Evolutionary conservation across 2,797 vertebrate species (phyloP), one percentile per base, ranked within the genome.

Genomic region (Melopsittacus undulatus): DNA sequence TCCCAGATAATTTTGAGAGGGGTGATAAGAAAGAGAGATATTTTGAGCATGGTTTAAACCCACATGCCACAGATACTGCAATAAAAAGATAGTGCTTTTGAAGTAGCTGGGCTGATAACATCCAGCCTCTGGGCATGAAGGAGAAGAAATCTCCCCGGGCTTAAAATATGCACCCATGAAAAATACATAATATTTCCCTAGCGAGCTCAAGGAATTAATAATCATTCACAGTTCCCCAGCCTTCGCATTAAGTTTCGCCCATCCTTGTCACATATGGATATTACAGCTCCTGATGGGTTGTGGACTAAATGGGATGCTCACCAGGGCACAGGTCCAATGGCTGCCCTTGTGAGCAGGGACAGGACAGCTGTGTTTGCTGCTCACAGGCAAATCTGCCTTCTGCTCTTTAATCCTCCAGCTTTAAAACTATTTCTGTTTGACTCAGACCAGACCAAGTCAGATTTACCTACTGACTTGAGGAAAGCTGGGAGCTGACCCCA

Each of bases 261-360:
- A 24, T 30, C 38, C 27, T 69, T 46, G 36, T 52, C 2, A 3
- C 6, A 6, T 13, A 17, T 3, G 12, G 12, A 38, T 77, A 23
- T 0, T 1, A 38, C 29, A 85, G 42, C 7, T n/a, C 11, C 38
- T 30, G 17, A 16, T 9, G 27, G 32, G 19, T 24, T 2, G 2
- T 9, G 15, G 46, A 24, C 34, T 17, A 56, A 19, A 9, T 34
- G 26, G 16, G 45, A 74, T 30, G 24, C 34, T 75, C 34, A 13
- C 4, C 32, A 40, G 5, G 38, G 40, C 2, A 0, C 4, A 43
- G 24, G 12, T 14, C 38, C 3, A 1, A 24, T 57, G 34, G 21
- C 29, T 3, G 1, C 16, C 10, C 10, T 38, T 34, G 21, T 0
- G 4, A 70, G 12, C 3, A 12, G 21, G 30, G 45, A 9, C n/a